Evolutionary conservation across 30 jellyfish, hydroid and myxozoan species (phyloP).

Genomic region (Nemopilema nomurai): DNA sequence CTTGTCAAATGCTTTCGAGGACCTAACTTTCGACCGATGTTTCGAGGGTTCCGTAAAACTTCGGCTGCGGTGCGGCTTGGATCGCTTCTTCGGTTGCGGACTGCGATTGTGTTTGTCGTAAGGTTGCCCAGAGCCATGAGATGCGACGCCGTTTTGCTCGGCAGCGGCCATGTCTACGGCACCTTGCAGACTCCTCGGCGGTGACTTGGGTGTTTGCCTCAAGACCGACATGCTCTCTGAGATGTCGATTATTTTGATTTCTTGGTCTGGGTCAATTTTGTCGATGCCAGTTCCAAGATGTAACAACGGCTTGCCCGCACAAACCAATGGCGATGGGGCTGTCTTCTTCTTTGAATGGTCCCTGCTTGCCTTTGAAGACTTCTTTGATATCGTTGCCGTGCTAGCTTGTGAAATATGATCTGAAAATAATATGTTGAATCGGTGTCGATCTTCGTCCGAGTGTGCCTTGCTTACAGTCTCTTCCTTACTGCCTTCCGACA

Average conservation of each 20-base stretch:
- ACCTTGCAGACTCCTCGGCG: slow-evolving; percentile 4
- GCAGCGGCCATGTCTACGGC: background rate
- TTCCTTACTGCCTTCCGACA: slow-evolving; percentile 48
- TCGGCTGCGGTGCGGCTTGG: slow-evolving; percentile 52
- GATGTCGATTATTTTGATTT: slow-evolving; percentile 44
- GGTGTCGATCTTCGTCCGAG: slow-evolving; percentile 41
- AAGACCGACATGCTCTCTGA: slow-evolving; percentile 45
- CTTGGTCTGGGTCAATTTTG: background rate
- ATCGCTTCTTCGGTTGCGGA: slow-evolving; percentile 4
- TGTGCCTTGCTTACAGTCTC: slow-evolving; percentile 39
- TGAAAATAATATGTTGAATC: slow-evolving; percentile 11
- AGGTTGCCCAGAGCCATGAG: slow-evolving; percentile 26
- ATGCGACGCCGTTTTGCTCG: slow-evolving; percentile 6
- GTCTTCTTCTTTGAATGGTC: slow-evolving; percentile 12
- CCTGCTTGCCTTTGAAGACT: background rate
- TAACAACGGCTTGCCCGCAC: background rate
- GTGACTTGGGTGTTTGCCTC: slow-evolving; percentile 1
- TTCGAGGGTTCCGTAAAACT: slow-evolving; percentile 55
- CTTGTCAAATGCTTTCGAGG: slow-evolving; percentile 1
- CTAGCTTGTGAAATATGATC: slow-evolving; percentile 4
- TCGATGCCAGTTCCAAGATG: background rate
- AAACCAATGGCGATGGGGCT: background rate
- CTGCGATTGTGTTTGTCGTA: slow-evolving; percentile 17
- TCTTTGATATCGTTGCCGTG: background rate
- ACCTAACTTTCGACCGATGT: slow-evolving; percentile 10